Conservation (phyloP, 2,888 invertebrate genomes). For the Scaptodrosophila latifasciaeformis region DNA sequence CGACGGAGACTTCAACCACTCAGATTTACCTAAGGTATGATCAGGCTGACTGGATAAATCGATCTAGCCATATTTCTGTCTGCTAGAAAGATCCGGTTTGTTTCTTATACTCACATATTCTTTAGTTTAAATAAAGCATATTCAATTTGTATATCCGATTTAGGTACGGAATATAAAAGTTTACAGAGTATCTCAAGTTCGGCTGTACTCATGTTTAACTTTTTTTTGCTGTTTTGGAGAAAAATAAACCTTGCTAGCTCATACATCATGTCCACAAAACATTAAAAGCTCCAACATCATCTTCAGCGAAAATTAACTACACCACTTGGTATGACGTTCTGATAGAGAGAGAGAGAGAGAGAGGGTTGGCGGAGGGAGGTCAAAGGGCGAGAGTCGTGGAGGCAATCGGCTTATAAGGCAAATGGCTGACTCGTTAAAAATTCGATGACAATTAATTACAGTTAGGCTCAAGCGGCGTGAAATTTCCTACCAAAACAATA, state of each 20-base stretch:
- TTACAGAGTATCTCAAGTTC: no score
- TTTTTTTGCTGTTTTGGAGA: no score
- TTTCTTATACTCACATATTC: no score
- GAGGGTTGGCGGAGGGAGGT: background rate
- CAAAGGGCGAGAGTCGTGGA: slow-evolving; percentile 26
- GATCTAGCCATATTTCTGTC: no score
- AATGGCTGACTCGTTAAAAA: slow-evolving; percentile 60
- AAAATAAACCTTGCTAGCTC: slow-evolving; percentile 2
- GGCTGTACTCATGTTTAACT: no score
- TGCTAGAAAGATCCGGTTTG: no score
- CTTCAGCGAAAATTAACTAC: slow-evolving; percentile 10
- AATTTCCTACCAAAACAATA: slow-evolving; percentile 37
- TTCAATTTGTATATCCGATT: no score
- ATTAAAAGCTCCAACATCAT: slow-evolving; percentile 23
- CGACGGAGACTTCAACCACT: no score
- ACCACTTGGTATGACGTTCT: background rate
- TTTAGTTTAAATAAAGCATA: no score
- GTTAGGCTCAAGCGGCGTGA: slow-evolving; percentile 59
- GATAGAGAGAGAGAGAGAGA: background rate
- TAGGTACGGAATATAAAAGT: no score
- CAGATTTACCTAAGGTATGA: no score
- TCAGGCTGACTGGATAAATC: no score
- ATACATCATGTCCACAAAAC: slow-evolving; percentile 38
- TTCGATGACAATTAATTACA: slow-evolving; percentile 67
- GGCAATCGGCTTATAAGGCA: slow-evolving; percentile 5